These are phyloP conservation scores for Percina caprodes DNA, from an alignment of 2,113 vertebrate species.

Conservation along the genomic window DNA sequence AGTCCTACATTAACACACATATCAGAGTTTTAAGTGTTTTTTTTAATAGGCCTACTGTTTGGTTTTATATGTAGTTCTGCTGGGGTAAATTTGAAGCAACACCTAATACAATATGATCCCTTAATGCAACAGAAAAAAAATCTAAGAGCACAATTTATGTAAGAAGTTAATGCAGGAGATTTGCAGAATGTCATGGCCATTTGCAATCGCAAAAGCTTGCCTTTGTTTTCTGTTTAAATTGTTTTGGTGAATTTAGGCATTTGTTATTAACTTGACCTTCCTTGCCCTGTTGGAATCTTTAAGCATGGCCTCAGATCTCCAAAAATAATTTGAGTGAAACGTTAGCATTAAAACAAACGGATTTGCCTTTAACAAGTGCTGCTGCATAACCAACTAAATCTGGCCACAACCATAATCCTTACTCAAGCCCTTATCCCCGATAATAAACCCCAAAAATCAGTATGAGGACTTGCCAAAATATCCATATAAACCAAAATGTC, in stretches of 20 bases:
- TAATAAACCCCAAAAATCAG: not conserved
- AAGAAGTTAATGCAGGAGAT: not conserved
- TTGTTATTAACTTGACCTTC: not conserved
- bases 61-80: not conserved
- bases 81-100: not conserved
- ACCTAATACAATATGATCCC: no score
- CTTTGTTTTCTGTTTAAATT: not conserved
- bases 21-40: not conserved
- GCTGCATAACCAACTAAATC: not conserved
- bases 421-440: not conserved
- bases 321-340: not conserved
- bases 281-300: not conserved
- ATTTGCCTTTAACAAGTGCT: not conserved
- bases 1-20: not conserved
- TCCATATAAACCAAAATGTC: slow-evolving; percentile 12
- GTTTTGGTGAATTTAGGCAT: not conserved
- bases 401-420: not conserved
- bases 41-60: not conserved
- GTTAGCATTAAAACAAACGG: not conserved
- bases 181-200: not conserved
- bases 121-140: not conserved
- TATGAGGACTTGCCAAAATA: not conserved
- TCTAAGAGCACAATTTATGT: not conserved
- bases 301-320: not conserved
- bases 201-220: not conserved